Evolutionary conservation across 1,140 invertebrate genomes (phyloP), one percentile per base, ranked within the genome.

Genomic region (Microplitis demolitor): DNA sequence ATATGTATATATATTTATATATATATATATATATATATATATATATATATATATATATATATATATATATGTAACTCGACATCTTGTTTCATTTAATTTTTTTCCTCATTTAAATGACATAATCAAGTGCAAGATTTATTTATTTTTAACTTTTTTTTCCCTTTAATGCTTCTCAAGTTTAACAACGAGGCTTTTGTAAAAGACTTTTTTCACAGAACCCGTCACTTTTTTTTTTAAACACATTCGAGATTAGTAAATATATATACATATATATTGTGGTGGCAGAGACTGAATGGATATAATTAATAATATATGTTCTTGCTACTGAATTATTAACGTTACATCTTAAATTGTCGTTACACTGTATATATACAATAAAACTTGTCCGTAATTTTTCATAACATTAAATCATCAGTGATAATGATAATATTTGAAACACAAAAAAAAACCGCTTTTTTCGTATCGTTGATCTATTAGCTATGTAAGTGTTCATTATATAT

Each of bases 241-340:
- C 5, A 54, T 54, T 54, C 24, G 24, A 24, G 24, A 24, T 24
- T 24, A 24, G 24, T 24, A 24, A 1, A 24, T 50, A 50, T 50
- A 50, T 50, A 50, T 50, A 24, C 24, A 24, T 24, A 45, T 56
- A 63, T 33, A 63, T 50, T 64, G 50, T 50, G 35, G 50, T 45
- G 58, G 6, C 69, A 50, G 69, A 70, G 69, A 72, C 71, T 72
- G 71, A 66, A 69, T 33, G 69, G 53, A 61, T 71, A 11, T 9
- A 73, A 69, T 39, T 24, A 24, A 24, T 24, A 24, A 24, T 24
- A 24, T 24, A 24, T 24, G 24, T 24, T 24, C 24, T 24, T 24
- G 24, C 24, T 24, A 24, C 24, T 24, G 24, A 24, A 24, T 24
- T 24, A 24, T 24, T 24, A 24, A 24, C 24, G 24, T 24, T 24